A percentile compares a stretch with the other conserved stretches of the same genome.
Evolutionary conservation across 2,113 vertebrate genomes (phyloP).

Genomic region (Bufo bufo): DNA sequence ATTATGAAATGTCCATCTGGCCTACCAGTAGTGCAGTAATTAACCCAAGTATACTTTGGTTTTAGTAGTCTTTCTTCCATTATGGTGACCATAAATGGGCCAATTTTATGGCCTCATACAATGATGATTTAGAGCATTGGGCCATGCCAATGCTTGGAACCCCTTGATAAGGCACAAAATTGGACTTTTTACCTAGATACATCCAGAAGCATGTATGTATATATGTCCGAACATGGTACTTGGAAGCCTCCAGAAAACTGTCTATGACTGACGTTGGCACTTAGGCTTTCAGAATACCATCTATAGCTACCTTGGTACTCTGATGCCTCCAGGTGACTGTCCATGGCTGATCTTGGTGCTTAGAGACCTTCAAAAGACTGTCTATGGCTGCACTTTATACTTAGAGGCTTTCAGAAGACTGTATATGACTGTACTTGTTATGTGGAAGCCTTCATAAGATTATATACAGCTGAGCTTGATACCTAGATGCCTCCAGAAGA

Average conservation of each 20-base stretch:
- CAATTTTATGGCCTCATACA: not conserved
- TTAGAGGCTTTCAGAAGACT: not conserved
- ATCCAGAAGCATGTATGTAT: no score
- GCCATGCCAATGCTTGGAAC: not conserved
- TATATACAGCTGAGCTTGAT: not conserved
- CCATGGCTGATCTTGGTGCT: not conserved
- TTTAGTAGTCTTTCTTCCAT: not conserved
- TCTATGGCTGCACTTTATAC: not conserved
- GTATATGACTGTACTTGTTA: no score
- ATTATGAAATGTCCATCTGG: not conserved
- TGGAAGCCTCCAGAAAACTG: not conserved
- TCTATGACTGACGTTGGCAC: no score
- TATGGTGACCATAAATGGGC: not conserved
- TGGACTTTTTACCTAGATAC: no score
- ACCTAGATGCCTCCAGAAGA: not conserved
- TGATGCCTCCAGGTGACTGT: no score
- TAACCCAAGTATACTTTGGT: not conserved
- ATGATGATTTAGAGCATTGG: not conserved
- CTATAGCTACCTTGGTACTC: no score
- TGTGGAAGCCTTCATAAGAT: not conserved
- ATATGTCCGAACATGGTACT: no score
- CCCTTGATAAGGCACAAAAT: not conserved
- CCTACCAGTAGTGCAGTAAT: not conserved
- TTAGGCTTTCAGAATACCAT: no score
- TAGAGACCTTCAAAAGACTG: not conserved